Percentiles rank a stretch among this genome's conserved stretches.
Evolutionary conservation across 2,888 invertebrate species (phyloP).

Genomic region (Eutolmus rufibarbis): DNA sequence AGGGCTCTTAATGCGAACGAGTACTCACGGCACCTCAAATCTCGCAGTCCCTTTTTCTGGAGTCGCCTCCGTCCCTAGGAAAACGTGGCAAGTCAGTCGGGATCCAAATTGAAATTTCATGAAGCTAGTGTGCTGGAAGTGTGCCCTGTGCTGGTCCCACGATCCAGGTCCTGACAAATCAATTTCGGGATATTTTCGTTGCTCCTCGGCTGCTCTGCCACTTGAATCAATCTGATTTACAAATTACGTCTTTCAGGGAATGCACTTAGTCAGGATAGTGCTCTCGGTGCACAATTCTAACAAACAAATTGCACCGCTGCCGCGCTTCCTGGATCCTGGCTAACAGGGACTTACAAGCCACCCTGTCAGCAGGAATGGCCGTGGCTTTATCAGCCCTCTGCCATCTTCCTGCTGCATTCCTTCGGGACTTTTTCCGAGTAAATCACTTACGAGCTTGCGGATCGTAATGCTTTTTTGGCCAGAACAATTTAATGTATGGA

Average conservation of each 20-base stretch:
- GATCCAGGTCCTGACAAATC: not conserved
- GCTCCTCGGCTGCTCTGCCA: not conserved
- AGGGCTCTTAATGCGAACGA: not conserved
- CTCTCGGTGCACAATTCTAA: not conserved
- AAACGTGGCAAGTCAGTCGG: not conserved
- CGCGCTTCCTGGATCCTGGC: not conserved
- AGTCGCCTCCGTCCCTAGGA: not conserved
- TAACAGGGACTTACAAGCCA: not conserved
- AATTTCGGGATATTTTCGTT: not conserved
- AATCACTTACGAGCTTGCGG: not conserved
- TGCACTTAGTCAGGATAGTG: slow-evolving; percentile 1
- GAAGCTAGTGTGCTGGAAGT: not conserved
- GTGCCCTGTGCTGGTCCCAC: not conserved
- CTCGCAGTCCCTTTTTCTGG: not conserved
- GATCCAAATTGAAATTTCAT: not conserved
- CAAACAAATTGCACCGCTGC: not conserved
- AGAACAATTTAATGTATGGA: not conserved
- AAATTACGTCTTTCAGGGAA: slow-evolving; percentile 5
- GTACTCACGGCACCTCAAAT: not conserved
- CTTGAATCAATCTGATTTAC: slow-evolving; percentile 8
- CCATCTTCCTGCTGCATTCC: not conserved
- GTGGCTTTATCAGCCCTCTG: not conserved
- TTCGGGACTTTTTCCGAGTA: not conserved
- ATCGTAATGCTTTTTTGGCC: not conserved
- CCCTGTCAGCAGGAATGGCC: not conserved